Conservation (phyloP, 1,140 invertebrate species). For the Ganaspis sp. region DNA sequence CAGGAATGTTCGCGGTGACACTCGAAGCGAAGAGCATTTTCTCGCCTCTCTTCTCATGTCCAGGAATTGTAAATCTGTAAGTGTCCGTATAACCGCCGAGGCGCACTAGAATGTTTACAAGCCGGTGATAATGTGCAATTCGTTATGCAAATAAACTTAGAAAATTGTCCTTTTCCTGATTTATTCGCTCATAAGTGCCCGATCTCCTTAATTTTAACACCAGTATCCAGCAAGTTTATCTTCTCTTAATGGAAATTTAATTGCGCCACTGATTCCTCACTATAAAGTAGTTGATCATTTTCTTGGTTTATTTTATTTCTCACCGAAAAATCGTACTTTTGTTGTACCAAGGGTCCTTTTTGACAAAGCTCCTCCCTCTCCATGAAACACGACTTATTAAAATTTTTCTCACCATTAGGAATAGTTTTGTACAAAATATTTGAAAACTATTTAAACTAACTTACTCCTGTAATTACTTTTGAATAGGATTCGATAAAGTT, state of each 20-base stretch:
- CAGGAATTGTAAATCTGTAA: background rate
- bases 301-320: no score
- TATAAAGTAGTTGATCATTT: no score
- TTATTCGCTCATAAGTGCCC: background rate
- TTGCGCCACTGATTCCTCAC: no score
- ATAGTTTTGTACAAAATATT: no score
- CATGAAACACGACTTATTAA: no score
- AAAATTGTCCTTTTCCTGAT: conserved; percentile 4
- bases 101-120: background rate
- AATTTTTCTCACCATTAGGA: no score
- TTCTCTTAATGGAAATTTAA: background rate
- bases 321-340: no score
- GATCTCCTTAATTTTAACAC: background rate
- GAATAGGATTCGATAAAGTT: no score
- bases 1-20: conserved; percentile 38
- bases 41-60: background rate
- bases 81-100: background rate
- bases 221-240: background rate
- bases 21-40: conserved; percentile 33
- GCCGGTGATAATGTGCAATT: background rate
- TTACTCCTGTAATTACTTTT: no score
- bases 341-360: no score
- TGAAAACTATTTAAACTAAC: no score
- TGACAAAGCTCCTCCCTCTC: no score
- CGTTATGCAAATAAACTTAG: conserved; percentile 19